phyloP scores from a whole-genome alignment of 2,797 vertebrate species.

The Pyrocephalus nanus region DNA sequence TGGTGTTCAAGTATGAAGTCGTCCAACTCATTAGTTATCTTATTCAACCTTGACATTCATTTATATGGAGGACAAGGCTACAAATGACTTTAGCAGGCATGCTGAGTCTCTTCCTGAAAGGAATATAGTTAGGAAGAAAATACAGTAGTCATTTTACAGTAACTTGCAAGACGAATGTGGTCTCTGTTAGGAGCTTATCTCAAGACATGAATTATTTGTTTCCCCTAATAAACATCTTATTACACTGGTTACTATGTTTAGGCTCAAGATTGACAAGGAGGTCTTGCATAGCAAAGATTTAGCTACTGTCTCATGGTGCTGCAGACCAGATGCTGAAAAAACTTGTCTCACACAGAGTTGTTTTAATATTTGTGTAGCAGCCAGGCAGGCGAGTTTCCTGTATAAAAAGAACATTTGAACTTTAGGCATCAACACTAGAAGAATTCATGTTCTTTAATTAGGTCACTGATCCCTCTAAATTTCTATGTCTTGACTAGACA shows the following conservation, averaged over 20 bases:
- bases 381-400: slow-evolving; percentile 51
- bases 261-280: slow-evolving; percentile 37
- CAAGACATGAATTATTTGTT: slow-evolving; percentile 43
- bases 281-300: slow-evolving; percentile 46
- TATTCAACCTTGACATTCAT: slow-evolving; percentile 52
- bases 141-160: not conserved
- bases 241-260: slow-evolving; percentile 35
- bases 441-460: slow-evolving; percentile 59
- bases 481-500: slow-evolving; percentile 31
- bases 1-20: slow-evolving; percentile 15
- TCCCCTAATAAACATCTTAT: slow-evolving; percentile 39
- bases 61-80: slow-evolving; percentile 18
- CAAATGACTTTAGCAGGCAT: slow-evolving; percentile 50
- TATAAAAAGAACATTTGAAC: slow-evolving; percentile 59
- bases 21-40: slow-evolving; percentile 61
- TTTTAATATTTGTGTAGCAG: slow-evolving; percentile 61
- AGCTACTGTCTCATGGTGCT: slow-evolving; percentile 33
- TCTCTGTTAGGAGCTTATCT: slow-evolving; percentile 32
- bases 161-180: slow-evolving; percentile 13
- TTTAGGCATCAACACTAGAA: slow-evolving; percentile 28
- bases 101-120: not conserved
- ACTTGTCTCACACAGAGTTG: slow-evolving; percentile 29
- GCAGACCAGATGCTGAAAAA: slow-evolving; percentile 51
- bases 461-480: slow-evolving; percentile 34
- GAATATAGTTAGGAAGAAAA: slow-evolving; percentile 30